Evolutionary conservation across 2,888 invertebrate species (phyloP), one percentile per base, ranked within the genome.

Genomic region (Lycocerus yunnanus): DNA sequence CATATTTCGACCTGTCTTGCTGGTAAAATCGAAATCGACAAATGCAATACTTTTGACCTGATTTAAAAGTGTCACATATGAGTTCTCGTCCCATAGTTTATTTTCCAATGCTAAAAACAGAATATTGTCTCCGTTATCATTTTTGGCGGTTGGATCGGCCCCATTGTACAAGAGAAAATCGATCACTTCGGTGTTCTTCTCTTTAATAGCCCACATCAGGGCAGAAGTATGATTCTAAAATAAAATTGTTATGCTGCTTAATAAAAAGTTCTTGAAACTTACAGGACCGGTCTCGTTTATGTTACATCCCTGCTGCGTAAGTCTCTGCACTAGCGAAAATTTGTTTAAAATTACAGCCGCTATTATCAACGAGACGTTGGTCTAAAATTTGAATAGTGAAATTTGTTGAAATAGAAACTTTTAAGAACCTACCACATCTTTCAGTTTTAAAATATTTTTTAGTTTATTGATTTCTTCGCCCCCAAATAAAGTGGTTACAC

Each of bases 151-250:
- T 14, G 85, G 80, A 81, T 87, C 85, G 0, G 87, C 88, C 1
- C 86, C 85, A 27, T 86, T 82, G 14, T 80, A 78, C 10, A 88
- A 76, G n/a, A 88, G 79, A 27, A 84, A 80, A 24, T 85, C 83
- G 9, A 87, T 82, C 81, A 87, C 84, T 59, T 86, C 86, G 65
- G 86, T 75, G 74, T 84, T 83, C 77, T 86, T 87, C 66, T 81
- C 82, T 75, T 84, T 85, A 15, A 87, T 84, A 1, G 88, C 87
- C 86, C 87, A 87, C 80, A 85, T 85, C 65, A 88, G 78, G 1
- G 88, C 84, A 0, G 87, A 86, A 20, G 82, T 80, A 68, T 85
- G 83, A 72, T 85, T 85, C 86, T 87, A 75, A 60, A 75, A 77
- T n/a, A 1, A 21, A 43, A 43, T n/a, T n/a, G 18, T 15, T 58